phyloP scores from a whole-genome alignment of 2,797 vertebrate genomes.

The Acropternis orthonyx region DNA sequence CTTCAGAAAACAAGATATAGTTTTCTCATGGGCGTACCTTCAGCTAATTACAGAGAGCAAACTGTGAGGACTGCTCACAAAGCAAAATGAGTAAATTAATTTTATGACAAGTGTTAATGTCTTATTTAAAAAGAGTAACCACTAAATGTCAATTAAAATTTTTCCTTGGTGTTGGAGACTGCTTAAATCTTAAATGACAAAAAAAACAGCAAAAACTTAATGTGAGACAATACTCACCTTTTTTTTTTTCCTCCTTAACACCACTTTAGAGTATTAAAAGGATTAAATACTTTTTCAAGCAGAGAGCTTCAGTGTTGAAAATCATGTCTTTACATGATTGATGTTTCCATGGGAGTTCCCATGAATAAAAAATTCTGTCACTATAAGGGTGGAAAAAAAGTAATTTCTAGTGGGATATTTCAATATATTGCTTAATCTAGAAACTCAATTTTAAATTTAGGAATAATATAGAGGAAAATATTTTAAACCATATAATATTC shows the following conservation, averaged over 20 bases:
- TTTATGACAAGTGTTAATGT: background rate
- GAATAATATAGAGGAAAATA: background rate
- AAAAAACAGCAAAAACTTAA: background rate
- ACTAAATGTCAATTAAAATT: conserved; percentile 21
- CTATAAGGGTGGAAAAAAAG: background rate
- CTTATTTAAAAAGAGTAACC: background rate
- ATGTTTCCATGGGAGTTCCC: background rate
- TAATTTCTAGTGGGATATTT: background rate
- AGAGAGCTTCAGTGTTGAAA: background rate
- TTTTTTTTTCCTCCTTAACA: background rate
- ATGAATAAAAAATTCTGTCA: background rate
- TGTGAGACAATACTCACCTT: background rate
- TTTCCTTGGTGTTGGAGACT: background rate
- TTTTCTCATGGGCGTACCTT: background rate
- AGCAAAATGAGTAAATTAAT: conserved; percentile 32
- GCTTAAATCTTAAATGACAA: background rate
- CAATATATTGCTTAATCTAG: background rate
- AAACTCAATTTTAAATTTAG: background rate
- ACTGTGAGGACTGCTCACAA: background rate
- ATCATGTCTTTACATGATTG: background rate
- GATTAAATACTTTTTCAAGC: background rate
- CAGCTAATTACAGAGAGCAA: background rate
- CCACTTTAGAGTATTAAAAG: background rate
- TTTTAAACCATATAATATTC: background rate
- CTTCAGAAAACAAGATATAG: background rate